These are phyloP conservation scores for Platycheirus albimanus DNA, from an alignment of 2,888 invertebrate species.

Conservation along the genomic window DNA sequence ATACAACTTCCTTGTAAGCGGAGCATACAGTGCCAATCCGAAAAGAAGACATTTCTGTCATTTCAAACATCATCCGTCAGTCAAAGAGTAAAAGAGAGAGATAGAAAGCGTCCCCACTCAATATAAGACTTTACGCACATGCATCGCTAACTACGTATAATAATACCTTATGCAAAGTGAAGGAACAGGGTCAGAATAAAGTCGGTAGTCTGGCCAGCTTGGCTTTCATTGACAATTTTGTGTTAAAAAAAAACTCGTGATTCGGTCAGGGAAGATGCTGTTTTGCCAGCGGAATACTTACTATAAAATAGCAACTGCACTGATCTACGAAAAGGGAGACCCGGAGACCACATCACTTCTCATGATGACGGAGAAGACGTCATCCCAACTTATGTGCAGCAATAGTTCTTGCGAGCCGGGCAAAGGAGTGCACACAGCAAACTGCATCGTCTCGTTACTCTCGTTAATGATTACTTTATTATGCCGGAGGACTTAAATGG, in stretches of 20 bases:
- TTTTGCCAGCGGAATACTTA: conserved; percentile 16
- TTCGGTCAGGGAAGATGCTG: conserved; percentile 31
- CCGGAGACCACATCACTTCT: too few species aligned
- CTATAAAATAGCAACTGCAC: conserved; percentile 37
- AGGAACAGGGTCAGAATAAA: conserved; percentile 67
- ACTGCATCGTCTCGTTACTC: conserved; percentile 33
- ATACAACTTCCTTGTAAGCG: conserved; percentile 65
- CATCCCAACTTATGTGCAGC: conserved; percentile 34
- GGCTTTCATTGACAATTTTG: conserved; percentile 29
- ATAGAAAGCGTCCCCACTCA: conserved; percentile 50
- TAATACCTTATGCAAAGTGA: conserved; percentile 5
- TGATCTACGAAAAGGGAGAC: conserved; percentile 41
- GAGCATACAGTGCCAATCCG: conserved; percentile 51
- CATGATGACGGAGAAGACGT: conserved; percentile 26
- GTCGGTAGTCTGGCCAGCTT: conserved; percentile 10
- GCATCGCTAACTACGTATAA: conserved; percentile 44
- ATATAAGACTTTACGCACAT: conserved; percentile 52
- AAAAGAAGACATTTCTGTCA: conserved; percentile 61
- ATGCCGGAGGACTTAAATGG: conserved; percentile 71
- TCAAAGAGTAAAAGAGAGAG: conserved; percentile 4
- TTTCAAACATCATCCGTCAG: conserved; percentile 33
- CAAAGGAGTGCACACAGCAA: conserved; percentile 16
- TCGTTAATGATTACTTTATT: conserved; percentile 64
- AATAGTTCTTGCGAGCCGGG: not conserved
- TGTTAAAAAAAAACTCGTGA: conserved; percentile 14